Evolutionary conservation across 1,140 invertebrate species (phyloP).

Genomic region (Akabosia matsudoensis): DNA sequence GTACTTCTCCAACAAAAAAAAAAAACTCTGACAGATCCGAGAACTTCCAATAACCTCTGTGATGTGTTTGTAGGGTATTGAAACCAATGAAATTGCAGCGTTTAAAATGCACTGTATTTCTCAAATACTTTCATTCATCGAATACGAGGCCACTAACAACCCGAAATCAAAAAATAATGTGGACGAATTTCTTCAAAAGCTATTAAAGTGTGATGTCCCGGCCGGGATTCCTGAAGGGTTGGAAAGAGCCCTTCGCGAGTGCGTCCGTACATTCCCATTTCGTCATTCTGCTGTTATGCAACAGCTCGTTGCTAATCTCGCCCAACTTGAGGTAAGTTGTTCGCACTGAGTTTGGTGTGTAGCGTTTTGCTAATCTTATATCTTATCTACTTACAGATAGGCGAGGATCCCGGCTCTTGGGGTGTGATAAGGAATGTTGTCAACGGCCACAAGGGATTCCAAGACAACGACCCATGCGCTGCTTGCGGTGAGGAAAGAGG

Average conservation of each 20-base stretch:
- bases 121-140: conserved; percentile 69
- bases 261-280: conserved; percentile 81
- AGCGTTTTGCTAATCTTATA: neutral
- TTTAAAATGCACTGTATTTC: conserved; percentile 87
- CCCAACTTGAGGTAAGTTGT: conserved; percentile 55
- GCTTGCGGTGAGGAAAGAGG: conserved; percentile 87
- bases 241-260: conserved; percentile 76
- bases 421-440: conserved; percentile 75
- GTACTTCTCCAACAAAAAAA: conserved; percentile 17
- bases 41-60: too few relatives aligned
- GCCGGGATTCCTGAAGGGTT: conserved; percentile 74
- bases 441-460: conserved; percentile 77
- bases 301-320: conserved; percentile 70
- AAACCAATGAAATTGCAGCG: conserved; percentile 87
- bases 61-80: conserved; percentile 60
- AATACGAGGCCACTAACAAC: conserved; percentile 29
- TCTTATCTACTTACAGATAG: conserved; percentile 42
- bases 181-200: conserved; percentile 51
- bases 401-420: conserved; percentile 60
- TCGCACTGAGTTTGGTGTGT: too few relatives aligned
- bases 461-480: conserved; percentile 70
- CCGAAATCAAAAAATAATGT: conserved; percentile 42
- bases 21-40: neutral
- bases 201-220: conserved; percentile 70
- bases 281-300: conserved; percentile 79